These are phyloP conservation scores for Cygnus olor DNA, from an alignment of 2,797 vertebrate species.

Conservation along the genomic window DNA sequence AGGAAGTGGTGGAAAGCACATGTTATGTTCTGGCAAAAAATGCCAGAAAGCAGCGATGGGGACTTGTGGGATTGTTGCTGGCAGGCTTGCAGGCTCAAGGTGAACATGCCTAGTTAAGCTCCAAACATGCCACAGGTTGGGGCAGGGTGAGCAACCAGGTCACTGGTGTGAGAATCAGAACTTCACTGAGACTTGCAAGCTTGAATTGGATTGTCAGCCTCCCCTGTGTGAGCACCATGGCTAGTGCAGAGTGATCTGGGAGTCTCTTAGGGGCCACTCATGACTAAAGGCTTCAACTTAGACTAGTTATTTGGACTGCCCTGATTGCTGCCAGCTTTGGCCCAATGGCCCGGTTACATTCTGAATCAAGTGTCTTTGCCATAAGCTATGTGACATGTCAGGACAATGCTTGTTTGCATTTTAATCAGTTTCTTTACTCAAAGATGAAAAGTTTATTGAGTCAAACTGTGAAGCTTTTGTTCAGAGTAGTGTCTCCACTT, in stretches of 20 bases:
- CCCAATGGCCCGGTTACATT: neutral
- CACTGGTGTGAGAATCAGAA: neutral
- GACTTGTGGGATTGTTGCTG: neutral
- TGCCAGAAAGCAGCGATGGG: neutral
- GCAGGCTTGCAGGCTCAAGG: neutral
- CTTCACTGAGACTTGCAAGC: neutral
- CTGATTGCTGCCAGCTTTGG: neutral
- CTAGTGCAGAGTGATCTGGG: rapidly evolving
- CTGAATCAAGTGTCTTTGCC: neutral
- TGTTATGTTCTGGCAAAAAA: neutral
- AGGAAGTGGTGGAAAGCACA: neutral
- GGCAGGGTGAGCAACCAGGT: neutral
- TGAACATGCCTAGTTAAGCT: neutral
- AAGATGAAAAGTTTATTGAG: neutral
- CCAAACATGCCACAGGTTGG: rapidly evolving
- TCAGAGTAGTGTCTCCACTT: neutral
- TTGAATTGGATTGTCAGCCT: neutral
- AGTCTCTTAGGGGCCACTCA: neutral
- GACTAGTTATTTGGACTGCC: neutral
- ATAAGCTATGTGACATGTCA: neutral
- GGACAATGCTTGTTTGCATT: slow-evolving; percentile 13
- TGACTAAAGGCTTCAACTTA: neutral
- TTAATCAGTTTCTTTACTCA: neutral
- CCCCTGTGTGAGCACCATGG: neutral
- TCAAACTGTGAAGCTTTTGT: slow-evolving; percentile 24